A percentile compares a stretch with the other conserved stretches of the same genome.
Conservation (phyloP, 2,113 vertebrate genomes). For the Colistium nudipinnis region DNA sequence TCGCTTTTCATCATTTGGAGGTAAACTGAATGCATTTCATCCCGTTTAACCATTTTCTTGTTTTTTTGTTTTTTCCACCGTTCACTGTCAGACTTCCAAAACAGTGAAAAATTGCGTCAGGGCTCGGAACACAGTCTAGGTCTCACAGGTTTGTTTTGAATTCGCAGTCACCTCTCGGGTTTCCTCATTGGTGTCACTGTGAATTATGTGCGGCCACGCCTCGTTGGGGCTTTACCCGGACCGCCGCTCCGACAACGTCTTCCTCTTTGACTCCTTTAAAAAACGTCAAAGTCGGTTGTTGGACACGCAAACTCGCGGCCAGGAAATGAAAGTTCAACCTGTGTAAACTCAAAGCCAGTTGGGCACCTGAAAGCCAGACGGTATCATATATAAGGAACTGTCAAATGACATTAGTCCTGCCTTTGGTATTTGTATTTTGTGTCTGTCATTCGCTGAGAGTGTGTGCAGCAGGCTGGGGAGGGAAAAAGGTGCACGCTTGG, state of each 20-base stretch:
- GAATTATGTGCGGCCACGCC: slow-evolving; percentile 72
- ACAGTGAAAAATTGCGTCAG: slow-evolving; percentile 44
- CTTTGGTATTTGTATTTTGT: slow-evolving; percentile 54
- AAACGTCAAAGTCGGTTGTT: slow-evolving; percentile 67
- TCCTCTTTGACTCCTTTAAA: slow-evolving; percentile 69
- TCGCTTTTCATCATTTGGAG: slow-evolving; percentile 57
- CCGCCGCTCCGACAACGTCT: slow-evolving; percentile 61
- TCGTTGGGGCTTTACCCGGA: slow-evolving; percentile 61
- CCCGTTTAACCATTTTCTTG: slow-evolving; percentile 28
- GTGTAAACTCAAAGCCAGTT: slow-evolving; percentile 71
- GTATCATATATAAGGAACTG: slow-evolving; percentile 73
- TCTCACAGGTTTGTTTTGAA: slow-evolving; percentile 65
- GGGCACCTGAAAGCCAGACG: slow-evolving; percentile 69
- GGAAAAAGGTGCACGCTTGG: slow-evolving; percentile 43
- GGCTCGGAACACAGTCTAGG: slow-evolving; percentile 39
- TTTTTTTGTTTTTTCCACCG: neutral
- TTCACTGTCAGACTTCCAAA: slow-evolving; percentile 26
- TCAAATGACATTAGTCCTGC: slow-evolving; percentile 64
- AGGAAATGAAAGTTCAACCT: slow-evolving; percentile 79
- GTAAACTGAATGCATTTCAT: slow-evolving; percentile 65
- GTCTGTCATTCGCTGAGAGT: slow-evolving; percentile 39
- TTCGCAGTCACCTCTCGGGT: slow-evolving; percentile 64
- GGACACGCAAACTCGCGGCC: slow-evolving; percentile 56
- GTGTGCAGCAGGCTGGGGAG: slow-evolving; percentile 27
- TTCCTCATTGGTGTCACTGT: slow-evolving; percentile 74